These are phyloP conservation scores for Pagrus major DNA, from an alignment of 2,113 vertebrate genomes.

Conservation along the genomic window DNA sequence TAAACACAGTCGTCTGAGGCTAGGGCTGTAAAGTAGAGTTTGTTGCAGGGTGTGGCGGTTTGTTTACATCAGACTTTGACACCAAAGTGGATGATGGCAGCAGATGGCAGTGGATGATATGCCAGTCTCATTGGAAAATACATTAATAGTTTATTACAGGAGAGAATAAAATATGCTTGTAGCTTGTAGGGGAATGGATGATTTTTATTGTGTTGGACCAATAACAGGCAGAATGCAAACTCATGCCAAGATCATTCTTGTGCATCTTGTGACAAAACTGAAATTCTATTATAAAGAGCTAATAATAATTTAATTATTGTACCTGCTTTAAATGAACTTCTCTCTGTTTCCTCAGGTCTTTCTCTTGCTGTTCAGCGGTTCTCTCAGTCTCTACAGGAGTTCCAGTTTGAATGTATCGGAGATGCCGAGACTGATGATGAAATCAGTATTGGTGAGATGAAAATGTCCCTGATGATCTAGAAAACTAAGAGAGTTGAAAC, in stretches of 20 bases:
- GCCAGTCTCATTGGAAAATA: not conserved
- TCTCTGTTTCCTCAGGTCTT: slow-evolving; percentile 84
- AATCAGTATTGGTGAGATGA: slow-evolving; percentile 93
- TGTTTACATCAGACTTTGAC: slow-evolving; percentile 37
- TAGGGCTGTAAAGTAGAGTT: slow-evolving; percentile 2
- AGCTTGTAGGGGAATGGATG: not conserved
- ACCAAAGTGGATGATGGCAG: not conserved
- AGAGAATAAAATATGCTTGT: not conserved
- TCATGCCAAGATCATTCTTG: not conserved
- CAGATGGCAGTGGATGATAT: not conserved
- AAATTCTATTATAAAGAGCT: not conserved
- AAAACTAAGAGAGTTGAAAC: not conserved
- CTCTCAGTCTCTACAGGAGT: slow-evolving; percentile 96
- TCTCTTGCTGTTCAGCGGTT: slow-evolving; percentile 97
- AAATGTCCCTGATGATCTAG: not conserved
- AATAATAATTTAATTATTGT: not conserved
- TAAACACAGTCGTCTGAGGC: slow-evolving; percentile 21
- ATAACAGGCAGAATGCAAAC: not conserved
- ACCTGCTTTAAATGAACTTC: not conserved
- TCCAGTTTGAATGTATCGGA: slow-evolving; percentile 97
- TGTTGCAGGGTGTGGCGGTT: slow-evolving; percentile 28
- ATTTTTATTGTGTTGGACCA: not conserved
- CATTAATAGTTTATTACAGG: slow-evolving; percentile 14
- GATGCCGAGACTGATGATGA: slow-evolving; percentile 99
- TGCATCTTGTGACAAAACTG: slow-evolving; percentile 7